Base-by-base conservation (phyloP, 1,140 invertebrate species). In the Ephestia elutella region DNA sequence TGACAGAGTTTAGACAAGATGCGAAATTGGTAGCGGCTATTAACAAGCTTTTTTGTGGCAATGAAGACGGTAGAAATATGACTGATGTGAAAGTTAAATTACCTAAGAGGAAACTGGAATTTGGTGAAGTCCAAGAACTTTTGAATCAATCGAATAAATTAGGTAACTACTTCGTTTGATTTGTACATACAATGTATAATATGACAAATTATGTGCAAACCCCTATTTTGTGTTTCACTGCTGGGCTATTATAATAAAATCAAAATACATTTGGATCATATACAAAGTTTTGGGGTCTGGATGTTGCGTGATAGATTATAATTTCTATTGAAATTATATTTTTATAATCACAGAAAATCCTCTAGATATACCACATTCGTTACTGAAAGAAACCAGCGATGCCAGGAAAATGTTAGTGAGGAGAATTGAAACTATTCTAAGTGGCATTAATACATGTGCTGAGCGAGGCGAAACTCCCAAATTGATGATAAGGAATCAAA, bases 401-500 rank as follows among this genome's bases (percentile, higher is more conserved):
- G 57, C 61, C 13, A 73, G 70, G 67, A 79, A 70, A 59, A 28
- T 8, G 0, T 35, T 78, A n/a, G 58, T 85, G 13, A 80, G 74
- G 38, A 85, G 78, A 57, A 70, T 86, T 30, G 82, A 87, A 67
- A 63, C 73, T 5, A 77, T 84, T 60, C 64, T 87, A 18, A 68
- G 48, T 13, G 57, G 72, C 3, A 68, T 87, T 10, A 86, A 87
- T 55, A 71, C 56, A 58, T 62, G 61, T 56, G 82, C 85, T 8
- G 75, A 76, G 54, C 61, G 51, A 28, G 74, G 72, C 15, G 59
- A 66, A 19, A 63, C 59, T 7, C 85, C 85, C 7, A 81, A 74
- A 63, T 54, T 87, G 11, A 57, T 74, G 18, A 70, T 87, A 18
- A 76, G 85, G 54, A 87, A 87, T 55, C 85, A 86, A 59, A 71